Percentiles rank a stretch among this genome's conserved stretches.
These are phyloP conservation scores for Laodelphax striatellus DNA, from an alignment of 1,140 invertebrate species.

Conservation along the genomic window DNA sequence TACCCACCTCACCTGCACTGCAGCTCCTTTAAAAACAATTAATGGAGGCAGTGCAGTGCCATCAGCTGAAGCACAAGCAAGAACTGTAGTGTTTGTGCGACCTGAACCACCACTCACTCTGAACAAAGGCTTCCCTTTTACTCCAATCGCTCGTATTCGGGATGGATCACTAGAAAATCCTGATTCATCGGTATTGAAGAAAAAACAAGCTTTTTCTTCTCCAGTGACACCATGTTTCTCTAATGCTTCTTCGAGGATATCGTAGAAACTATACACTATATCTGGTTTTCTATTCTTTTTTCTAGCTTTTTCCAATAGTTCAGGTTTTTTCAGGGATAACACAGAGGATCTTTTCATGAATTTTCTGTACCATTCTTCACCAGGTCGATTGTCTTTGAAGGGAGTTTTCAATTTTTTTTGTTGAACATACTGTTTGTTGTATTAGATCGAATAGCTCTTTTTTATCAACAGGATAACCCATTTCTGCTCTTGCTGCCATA, in stretches of 20 bases:
- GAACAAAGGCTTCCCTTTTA: conserved; percentile 22
- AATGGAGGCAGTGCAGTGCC: conserved; percentile 24
- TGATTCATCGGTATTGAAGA: conserved; percentile 3
- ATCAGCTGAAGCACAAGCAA: conserved; percentile 25
- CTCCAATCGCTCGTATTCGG: conserved; percentile 17
- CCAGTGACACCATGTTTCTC: background rate
- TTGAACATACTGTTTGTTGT: conserved; percentile 21
- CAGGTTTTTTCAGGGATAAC: conserved; percentile 28
- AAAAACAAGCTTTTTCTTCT: background rate
- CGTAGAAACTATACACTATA: conserved; percentile 3
- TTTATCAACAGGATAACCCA: conserved; percentile 27
- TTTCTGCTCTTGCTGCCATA: conserved; percentile 26
- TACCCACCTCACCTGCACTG: conserved; percentile 26
- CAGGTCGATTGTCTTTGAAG: conserved; percentile 29
- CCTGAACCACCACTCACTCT: conserved; percentile 25
- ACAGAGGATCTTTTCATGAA: conserved; percentile 27
- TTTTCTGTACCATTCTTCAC: conserved; percentile 28
- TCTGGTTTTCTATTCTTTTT: conserved; percentile 2
- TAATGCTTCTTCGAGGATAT: background rate
- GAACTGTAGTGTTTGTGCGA: conserved; percentile 24
- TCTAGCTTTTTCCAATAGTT: conserved; percentile 8
- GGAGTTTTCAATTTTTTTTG: conserved; percentile 25
- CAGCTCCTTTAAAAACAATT: conserved; percentile 26
- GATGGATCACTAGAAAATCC: conserved; percentile 3
- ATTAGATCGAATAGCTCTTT: conserved; percentile 26